A percentile compares a stretch with the other conserved stretches of the same genome.
These are phyloP conservation scores for Toxonevra muliebris DNA, from an alignment of 2,888 invertebrate species.

Conservation along the genomic window DNA sequence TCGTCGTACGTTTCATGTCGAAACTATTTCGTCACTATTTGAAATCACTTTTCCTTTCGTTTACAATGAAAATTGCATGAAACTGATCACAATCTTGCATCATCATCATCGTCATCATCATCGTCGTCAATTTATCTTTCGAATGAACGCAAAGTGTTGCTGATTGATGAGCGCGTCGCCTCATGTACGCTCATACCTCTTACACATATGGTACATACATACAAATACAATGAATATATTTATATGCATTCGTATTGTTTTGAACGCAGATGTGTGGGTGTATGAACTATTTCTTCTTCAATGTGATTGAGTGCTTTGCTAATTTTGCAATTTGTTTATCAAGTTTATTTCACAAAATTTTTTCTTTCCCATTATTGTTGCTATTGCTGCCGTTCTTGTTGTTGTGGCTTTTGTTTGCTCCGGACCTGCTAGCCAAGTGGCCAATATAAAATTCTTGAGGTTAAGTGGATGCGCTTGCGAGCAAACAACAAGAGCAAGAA, in stretches of 20 bases:
- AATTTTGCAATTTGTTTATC: slow-evolving; percentile 41
- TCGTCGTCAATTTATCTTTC: slow-evolving; percentile 32
- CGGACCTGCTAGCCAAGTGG: slow-evolving; percentile 28
- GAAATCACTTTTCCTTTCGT: slow-evolving; percentile 10
- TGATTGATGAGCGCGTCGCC: slow-evolving; percentile 28
- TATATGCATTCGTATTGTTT: neutral
- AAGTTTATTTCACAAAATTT: slow-evolving; percentile 13
- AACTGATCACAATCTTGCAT: slow-evolving; percentile 24
- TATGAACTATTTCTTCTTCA: neutral
- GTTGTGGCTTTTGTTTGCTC: neutral
- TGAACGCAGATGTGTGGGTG: too few relatives aligned
- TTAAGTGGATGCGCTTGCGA: slow-evolving; percentile 27
- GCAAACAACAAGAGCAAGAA: neutral
- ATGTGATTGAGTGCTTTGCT: slow-evolving; percentile 24
- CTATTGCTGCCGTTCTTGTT: too few relatives aligned
- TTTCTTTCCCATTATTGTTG: too few relatives aligned
- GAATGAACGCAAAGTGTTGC: slow-evolving; percentile 19
- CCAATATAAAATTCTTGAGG: slow-evolving; percentile 38
- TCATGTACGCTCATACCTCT: neutral
- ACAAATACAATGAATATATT: neutral
- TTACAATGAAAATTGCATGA: neutral
- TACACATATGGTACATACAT: neutral
- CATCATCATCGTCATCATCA: neutral
- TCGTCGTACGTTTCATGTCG: neutral
- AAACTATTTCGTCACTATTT: slow-evolving; percentile 4